These are phyloP conservation scores for Nixonia krombeini DNA, from an alignment of 1,140 invertebrate genomes.

Conservation along the genomic window DNA sequence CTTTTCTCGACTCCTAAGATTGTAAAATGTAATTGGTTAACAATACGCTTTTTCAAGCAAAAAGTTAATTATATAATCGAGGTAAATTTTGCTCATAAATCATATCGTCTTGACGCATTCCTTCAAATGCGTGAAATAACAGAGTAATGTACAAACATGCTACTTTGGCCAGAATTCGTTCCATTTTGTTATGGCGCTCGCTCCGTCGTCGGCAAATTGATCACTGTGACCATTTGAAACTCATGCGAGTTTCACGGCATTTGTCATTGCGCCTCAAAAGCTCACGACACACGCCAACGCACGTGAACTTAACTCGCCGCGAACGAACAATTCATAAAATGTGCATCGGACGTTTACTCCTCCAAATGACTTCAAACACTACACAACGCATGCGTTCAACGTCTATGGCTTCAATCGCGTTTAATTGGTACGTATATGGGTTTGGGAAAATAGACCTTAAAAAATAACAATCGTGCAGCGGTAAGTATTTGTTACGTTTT, in stretches of 20 bases:
- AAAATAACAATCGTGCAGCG: not conserved
- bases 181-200: not conserved
- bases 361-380: slow-evolving; percentile 40
- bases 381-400: slow-evolving; percentile 31
- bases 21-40: too few species aligned
- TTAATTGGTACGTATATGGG: slow-evolving; percentile 50
- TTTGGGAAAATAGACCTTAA: slow-evolving; percentile 15
- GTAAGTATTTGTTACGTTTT: too few species aligned
- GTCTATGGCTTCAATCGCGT: slow-evolving; percentile 45
- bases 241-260: not conserved
- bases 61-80: too few species aligned
- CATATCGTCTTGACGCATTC: too few species aligned
- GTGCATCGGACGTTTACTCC: slow-evolving; percentile 32
- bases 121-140: not conserved
- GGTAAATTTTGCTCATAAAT: too few species aligned
- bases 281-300: slow-evolving; percentile 27
- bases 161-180: not conserved
- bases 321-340: slow-evolving; percentile 37
- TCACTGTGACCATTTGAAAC: not conserved
- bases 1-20: too few species aligned
- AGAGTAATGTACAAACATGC: not conserved
- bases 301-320: slow-evolving; percentile 14
- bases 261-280: not conserved
- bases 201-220: too few species aligned
- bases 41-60: too few species aligned